Conservation (phyloP, 1,140 invertebrate genomes). For the Lordiphosa clarofinis region DNA sequence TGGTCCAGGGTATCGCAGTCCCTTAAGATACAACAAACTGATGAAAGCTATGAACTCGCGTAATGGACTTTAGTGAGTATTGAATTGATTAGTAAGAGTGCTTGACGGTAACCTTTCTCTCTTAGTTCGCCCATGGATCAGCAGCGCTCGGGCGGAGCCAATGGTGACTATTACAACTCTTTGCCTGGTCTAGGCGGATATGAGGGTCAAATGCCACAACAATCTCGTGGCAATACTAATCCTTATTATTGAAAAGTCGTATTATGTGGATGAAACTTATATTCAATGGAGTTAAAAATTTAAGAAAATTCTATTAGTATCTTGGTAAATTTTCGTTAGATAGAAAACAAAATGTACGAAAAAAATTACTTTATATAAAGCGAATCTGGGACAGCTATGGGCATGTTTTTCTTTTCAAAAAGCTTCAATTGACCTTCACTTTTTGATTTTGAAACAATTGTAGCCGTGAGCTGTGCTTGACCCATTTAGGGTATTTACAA, state of each 20-base stretch:
- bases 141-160: slow-evolving; percentile 32
- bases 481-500: too few species aligned
- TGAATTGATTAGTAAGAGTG: neutral
- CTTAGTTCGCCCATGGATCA: slow-evolving; percentile 46
- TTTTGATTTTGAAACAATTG: too few species aligned
- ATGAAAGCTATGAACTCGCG: slow-evolving; percentile 61
- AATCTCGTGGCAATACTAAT: slow-evolving; percentile 16
- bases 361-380: too few species aligned
- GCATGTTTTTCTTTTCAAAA: too few species aligned
- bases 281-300: neutral
- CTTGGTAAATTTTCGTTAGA: too few species aligned
- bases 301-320: neutral
- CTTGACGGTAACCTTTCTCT: neutral
- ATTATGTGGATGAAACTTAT: neutral
- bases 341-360: too few species aligned
- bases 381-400: too few species aligned
- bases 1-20: slow-evolving; percentile 55
- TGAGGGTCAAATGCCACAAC: slow-evolving; percentile 40
- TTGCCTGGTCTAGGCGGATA: slow-evolving; percentile 49
- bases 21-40: slow-evolving; percentile 46
- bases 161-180: slow-evolving; percentile 54
- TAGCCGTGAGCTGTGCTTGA: too few species aligned
- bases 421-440: too few species aligned
- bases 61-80: slow-evolving; percentile 57
- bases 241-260: slow-evolving; percentile 31